Evolutionary conservation across 2,113 vertebrate genomes (phyloP).

Genomic region (Falco punctatus): DNA sequence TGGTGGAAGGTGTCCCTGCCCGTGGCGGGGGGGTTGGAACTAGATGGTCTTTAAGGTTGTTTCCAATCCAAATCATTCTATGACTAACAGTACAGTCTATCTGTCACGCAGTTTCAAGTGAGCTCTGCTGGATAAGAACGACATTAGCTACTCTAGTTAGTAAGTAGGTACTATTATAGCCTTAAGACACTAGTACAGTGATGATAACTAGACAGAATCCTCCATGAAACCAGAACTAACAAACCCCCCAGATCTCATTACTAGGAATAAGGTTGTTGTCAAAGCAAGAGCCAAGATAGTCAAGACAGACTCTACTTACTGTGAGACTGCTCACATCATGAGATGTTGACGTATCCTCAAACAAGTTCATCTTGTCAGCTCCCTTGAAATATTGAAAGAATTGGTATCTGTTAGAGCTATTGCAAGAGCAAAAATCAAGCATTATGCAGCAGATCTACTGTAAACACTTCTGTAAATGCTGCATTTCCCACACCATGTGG

Average conservation of each 20-base stretch:
- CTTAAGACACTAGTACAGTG: background rate
- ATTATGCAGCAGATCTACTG: background rate
- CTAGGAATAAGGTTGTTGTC: background rate
- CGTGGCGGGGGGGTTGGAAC: no score
- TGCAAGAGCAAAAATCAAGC: background rate
- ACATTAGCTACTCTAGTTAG: background rate
- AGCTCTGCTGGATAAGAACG: background rate
- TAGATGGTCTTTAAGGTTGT: no score
- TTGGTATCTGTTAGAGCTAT: background rate
- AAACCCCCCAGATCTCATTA: background rate
- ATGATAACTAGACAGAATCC: background rate
- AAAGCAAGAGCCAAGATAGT: background rate
- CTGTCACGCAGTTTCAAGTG: background rate
- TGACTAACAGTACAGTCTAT: background rate
- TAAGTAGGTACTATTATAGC: background rate
- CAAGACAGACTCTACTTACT: conserved; percentile 80
- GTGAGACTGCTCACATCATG: conserved; percentile 87
- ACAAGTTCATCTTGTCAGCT: conserved; percentile 89
- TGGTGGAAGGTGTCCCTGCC: no score
- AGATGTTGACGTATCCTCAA: conserved; percentile 96
- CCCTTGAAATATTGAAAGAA: conserved; percentile 79
- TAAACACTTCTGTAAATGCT: background rate
- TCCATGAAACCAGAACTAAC: background rate
- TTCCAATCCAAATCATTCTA: background rate
- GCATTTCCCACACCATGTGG: background rate